Base-by-base conservation (phyloP, 2,888 invertebrate genomes). In the Empis stercorea region DNA sequence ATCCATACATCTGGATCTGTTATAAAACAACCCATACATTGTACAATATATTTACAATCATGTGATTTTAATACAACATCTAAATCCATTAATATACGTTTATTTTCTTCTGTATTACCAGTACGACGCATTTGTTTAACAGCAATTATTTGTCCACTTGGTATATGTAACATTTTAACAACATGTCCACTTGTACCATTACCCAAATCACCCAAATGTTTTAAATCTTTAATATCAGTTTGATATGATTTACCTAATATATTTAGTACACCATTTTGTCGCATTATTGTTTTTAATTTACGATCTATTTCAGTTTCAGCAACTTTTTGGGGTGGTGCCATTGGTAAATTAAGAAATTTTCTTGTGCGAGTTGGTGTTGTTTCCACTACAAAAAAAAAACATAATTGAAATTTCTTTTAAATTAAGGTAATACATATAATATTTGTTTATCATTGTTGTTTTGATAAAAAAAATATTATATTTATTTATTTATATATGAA, bases 91-190 rank as follows among this genome's bases (percentile, higher is more conserved):
- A 96, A 85, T 55, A 99, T 97, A 54, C 99, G 79, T 69, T 97
- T 97, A 55, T 93, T 96, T 70, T 97, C 97, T 66, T 97, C 97
- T 0, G 81, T 80, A 67, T 96, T 96, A 15, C 95, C 93, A 1
- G 96, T 95, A 42, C 96, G 80, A 52, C 96, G 79, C 97, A 99
- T 97, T 83, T 93, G 92, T 80, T 96, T 96, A 4, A 96, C 96
- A 55, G 96, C 96, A 61, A 96, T 91, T 48, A 91, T 79, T 58
- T 83, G 81, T 36, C 78, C 78, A 51, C 92, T 92, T 1, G 85
- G 83, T 65, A 78, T 82, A 66, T 96, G 96, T 56, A 80, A 72
- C 95, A 96, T 96, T 72, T 94, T 94, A 32, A 94, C 88, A 10
- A 99, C 97, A 68, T 95, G 94, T 10, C 97, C 97, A 66, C 96